These are phyloP conservation scores for Aspidapion aeneum DNA, from an alignment of 2,888 invertebrate species.

Conservation along the genomic window DNA sequence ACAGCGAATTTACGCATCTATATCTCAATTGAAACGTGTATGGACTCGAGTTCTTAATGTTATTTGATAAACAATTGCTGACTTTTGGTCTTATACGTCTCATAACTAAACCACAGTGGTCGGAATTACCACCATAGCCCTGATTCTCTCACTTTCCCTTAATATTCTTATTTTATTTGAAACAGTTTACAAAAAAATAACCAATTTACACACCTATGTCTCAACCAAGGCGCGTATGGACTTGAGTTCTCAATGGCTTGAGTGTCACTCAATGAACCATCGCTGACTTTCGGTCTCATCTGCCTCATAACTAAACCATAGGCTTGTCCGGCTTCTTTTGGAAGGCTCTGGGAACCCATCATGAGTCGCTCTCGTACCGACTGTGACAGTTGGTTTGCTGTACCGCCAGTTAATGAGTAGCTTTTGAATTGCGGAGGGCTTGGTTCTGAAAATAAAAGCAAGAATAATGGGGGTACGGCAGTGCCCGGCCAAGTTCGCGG, in stretches of 20 bases:
- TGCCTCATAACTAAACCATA: conserved; percentile 46
- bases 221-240: conserved; percentile 81
- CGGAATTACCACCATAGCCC: too few species aligned
- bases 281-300: conserved; percentile 52
- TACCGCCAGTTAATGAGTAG: conserved; percentile 79
- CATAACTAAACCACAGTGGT: too few species aligned
- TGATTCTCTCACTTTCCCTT: too few species aligned
- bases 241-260: conserved; percentile 81
- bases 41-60: too few species aligned
- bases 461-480: too few species aligned
- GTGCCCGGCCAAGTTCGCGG: too few species aligned
- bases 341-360: conserved; percentile 83
- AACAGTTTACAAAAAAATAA: too few species aligned
- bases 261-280: conserved; percentile 83
- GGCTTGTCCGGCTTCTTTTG: conserved; percentile 57
- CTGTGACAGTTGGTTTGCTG: conserved; percentile 82
- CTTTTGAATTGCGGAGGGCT: conserved; percentile 79
- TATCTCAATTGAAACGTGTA: too few species aligned
- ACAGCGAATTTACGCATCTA: too few species aligned
- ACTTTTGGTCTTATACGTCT: too few species aligned
- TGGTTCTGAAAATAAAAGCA: conserved; percentile 55
- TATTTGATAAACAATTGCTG: too few species aligned
- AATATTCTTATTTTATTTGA: too few species aligned
- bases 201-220: conserved; percentile 68
- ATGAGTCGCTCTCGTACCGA: conserved; percentile 79